Evolutionary conservation across 2,888 invertebrate species (phyloP), one percentile per base, ranked within the genome.

Genomic region (Cerastoderma edule): DNA sequence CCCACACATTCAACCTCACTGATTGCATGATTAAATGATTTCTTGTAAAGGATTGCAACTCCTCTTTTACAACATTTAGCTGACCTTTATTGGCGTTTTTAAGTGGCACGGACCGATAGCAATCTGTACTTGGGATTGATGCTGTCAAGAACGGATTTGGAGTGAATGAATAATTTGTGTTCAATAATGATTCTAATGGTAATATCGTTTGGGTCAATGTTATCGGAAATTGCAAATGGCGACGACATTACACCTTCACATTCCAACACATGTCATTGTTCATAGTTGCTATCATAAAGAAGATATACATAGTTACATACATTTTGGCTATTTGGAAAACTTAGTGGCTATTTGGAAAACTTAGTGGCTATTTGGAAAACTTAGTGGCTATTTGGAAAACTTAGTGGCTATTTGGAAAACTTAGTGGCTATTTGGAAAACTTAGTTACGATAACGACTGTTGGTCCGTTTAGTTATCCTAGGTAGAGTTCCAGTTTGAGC

Each of bases 181-280:
- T 63, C 39, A 22, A 27, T 24, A 39, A 63, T 33, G 19, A 63
- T 39, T 16, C 39, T 44, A 16, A 63, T n/a, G 27, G 35, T 44
- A 24, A 63, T 35, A 35, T 63, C 44, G 27, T 63, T 24, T 5
- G 19, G 19, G 19, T 63, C 63, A n/a, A 63, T 10, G 10, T 39
- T 35, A 10, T 63, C 24, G 35, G 35, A 35, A 4, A 35, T 35
- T 13, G 24, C 10, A 16, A 27, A 32, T 22, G 63, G 39, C 24
- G 63, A 39, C 3, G 63, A 63, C 63, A 63, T 63, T 2, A 63
- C 44, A 16, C 63, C 63, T 22, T 19, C 13, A 63, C 63, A 35
- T 63, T 63, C 63, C 63, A 63, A 16, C 35, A 35, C 6, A 63
- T 19, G n/a, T n/a, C n/a, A n/a, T 39, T 39, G 24, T 39, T 35